Evolutionary conservation across 2,888 invertebrate species (phyloP), one percentile per base, ranked within the genome.

Genomic region (Pimpla rufipes): DNA sequence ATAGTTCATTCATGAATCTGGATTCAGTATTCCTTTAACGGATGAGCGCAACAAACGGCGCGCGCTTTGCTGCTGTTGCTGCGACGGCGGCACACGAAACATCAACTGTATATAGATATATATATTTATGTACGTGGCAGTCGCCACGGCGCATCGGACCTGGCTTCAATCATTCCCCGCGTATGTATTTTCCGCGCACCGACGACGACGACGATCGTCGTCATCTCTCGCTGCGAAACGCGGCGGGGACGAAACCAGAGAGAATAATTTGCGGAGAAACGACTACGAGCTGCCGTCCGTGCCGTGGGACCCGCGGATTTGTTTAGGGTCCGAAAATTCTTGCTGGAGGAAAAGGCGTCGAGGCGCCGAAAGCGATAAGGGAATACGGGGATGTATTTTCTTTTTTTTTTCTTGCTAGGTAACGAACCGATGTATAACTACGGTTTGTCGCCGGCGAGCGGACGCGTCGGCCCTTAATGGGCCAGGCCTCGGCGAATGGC

Each of bases 1-100:
- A 91, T 89, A 89, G 90, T 89, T 91, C 91, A 90, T 91, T 92
- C 92, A 92, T 90, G 89, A 90, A 84, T 85, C 83, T 84, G 87
- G 88, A 89, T 88, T 89, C 89, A 80, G 87, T 85, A 88, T 87
- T 86, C 88, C 88, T 88, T 89, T 85, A 84, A 86, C 79, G 88
- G 86, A 81, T 73, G 83, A 74, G 64, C 75, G 45, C 71, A 47
- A 78, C 64, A 80, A 29, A 29, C 29, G 29, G 3, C 29, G 77
- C 64, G 79, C 76, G 70, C 67, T 74, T 77, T 66, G 57, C 68
- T 47, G 70, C 70, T 57, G 29, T 40, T 70, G 62, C 55, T 11
- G 42, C 70, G 55, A 50, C 70, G 64, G 16, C 62, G 62, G 40
- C 5, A 29, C 37, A 52, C 50, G 68, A 64, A 66, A 35, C 59